Evolutionary conservation across 2,888 invertebrate species (phyloP).

Genomic region (Himalopsyche japonica): DNA sequence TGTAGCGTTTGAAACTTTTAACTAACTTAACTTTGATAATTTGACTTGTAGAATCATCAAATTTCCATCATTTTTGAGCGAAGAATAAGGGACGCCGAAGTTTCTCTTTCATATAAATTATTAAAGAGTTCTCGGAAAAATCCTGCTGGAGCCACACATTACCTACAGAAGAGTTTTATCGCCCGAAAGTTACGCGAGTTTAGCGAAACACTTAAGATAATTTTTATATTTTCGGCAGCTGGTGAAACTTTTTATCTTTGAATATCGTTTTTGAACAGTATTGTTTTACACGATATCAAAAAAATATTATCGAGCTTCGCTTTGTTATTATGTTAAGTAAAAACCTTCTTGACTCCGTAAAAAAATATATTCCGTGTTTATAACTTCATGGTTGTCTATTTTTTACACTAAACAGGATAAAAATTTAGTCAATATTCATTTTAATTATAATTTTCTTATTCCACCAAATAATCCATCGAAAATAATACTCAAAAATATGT

Average conservation of each 20-base stretch:
- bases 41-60: slow-evolving; percentile 26
- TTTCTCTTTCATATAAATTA: slow-evolving; percentile 28
- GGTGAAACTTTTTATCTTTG: not conserved
- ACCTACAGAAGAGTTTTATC: slow-evolving; percentile 27
- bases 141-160: slow-evolving; percentile 34
- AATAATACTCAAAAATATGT: too few species aligned
- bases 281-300: not conserved
- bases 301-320: not conserved
- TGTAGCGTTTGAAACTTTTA: slow-evolving; percentile 9
- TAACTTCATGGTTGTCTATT: too few species aligned
- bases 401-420: too few species aligned
- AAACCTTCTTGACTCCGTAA: not conserved
- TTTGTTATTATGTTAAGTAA: not conserved
- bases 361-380: too few species aligned
- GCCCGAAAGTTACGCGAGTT: slow-evolving; percentile 17
- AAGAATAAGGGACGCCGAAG: slow-evolving; percentile 3
- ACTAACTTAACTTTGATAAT: slow-evolving; percentile 22
- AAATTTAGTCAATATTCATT: too few species aligned
- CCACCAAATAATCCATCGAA: too few species aligned
- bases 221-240: slow-evolving; percentile 2
- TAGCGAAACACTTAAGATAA: slow-evolving; percentile 8
- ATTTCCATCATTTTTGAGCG: slow-evolving; percentile 17
- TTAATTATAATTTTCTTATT: too few species aligned
- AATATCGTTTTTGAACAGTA: not conserved
- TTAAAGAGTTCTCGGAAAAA: slow-evolving; percentile 30